Base-by-base conservation (phyloP, 2,113 vertebrate genomes). In the Tyrannus savana region DNA sequence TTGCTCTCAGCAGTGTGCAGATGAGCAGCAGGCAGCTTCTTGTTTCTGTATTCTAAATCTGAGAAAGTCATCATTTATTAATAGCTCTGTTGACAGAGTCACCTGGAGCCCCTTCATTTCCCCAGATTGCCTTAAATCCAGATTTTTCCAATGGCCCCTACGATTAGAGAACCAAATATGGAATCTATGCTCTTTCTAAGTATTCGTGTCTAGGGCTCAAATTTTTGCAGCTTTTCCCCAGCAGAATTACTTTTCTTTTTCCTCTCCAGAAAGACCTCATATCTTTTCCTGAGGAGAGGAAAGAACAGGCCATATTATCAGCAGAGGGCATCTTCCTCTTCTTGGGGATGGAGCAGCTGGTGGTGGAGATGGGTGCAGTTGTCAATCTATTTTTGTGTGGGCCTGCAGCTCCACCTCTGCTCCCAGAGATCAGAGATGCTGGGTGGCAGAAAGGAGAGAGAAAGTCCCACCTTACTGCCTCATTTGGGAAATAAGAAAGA, bases 1-100 rank as follows among this genome's bases (percentile, higher is more conserved):
- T 95, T 85, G n/a, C 74, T 89, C 78, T 95, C 93, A 95, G 82
- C 77, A 76, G 87, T 19, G 46, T 37, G 14, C 72, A 66, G 81
- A 59, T 55, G 78, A 93, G 81, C 84, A 89, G 87, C 89, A 96
- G 91, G 82, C 84, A 93, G 81, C 53, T 66, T 66, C 87, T 58
- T 69, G 66, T 69, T 90, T 58, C 62, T 79, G 66, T 63, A 74
- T 83, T 67, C 49, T 0, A 0, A n/a, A 46, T 19, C 64, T 56
- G 84, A 94, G 44, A 69, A 91, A 74, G 31, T 10, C 74, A 83
- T 73, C 41, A 79, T 76, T 95, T 96, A 91, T 89, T 94, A 87
- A 94, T 62, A 91, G 25, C 41, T 53, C 66, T 82, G 55, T 46
- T 89, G 46, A 27, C 41, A 76, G 59, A 77, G 49, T 73, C 81